Conservation (phyloP, 2,888 invertebrate genomes). For the Subacronicta megacephala region DNA sequence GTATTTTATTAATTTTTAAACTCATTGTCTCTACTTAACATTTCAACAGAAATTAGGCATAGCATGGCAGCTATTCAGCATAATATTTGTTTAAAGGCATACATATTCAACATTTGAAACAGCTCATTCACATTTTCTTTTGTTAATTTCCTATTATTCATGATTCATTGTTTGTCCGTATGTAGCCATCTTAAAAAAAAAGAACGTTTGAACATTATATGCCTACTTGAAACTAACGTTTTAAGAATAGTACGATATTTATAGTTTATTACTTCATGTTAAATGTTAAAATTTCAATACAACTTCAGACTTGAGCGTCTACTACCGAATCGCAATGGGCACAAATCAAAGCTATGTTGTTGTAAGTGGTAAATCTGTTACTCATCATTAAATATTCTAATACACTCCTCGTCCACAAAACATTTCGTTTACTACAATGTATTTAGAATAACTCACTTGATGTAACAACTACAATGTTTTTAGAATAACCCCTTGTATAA, state of each 20-base stretch:
- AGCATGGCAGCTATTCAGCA: slow-evolving; percentile 10
- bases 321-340: slow-evolving; percentile 1
- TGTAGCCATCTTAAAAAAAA: slow-evolving; percentile 19
- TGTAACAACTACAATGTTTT: no score
- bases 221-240: slow-evolving; percentile 5
- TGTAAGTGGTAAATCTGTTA: neutral
- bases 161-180: slow-evolving; percentile 49
- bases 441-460: no score
- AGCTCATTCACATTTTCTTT: slow-evolving; percentile 30
- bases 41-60: slow-evolving; percentile 16
- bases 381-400: slow-evolving; percentile 1
- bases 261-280: neutral
- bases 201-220: slow-evolving; percentile 6
- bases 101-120: slow-evolving; percentile 23
- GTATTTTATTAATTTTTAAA: no score
- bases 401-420: no score
- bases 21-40: neutral
- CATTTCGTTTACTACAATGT: no score
- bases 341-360: slow-evolving; percentile 6
- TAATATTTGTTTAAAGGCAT: slow-evolving; percentile 16
- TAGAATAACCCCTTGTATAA: no score
- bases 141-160: slow-evolving; percentile 34
- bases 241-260: neutral
- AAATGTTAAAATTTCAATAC: neutral
- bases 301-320: neutral